These are phyloP conservation scores for Limulus polyphemus DNA, from an alignment of 2,888 invertebrate genomes.

Conservation along the genomic window DNA sequence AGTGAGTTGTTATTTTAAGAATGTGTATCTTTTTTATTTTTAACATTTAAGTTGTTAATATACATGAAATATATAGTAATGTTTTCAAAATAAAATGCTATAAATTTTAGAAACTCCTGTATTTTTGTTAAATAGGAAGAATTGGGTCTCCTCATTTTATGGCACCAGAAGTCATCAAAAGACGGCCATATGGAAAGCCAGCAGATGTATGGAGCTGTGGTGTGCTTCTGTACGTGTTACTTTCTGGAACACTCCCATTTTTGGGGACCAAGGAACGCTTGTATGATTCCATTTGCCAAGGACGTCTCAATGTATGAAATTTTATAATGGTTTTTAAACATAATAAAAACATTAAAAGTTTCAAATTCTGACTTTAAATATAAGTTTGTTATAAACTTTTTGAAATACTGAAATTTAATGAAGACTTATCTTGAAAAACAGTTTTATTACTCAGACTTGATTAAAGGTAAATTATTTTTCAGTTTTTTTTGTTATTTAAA, in stretches of 20 bases:
- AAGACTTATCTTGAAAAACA: too few relatives aligned
- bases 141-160: constrained; percentile 83
- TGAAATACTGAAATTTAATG: constrained; percentile 2
- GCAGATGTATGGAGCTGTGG: constrained; percentile 98
- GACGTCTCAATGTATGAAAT: constrained; percentile 55
- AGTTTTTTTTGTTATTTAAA: too few relatives aligned
- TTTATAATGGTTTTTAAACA: constrained; percentile 4
- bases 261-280: constrained; percentile 85
- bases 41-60: too few relatives aligned
- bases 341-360: constrained; percentile 5
- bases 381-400: not conserved
- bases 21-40: too few relatives aligned
- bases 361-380: not conserved
- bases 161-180: constrained; percentile 92
- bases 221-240: constrained; percentile 78
- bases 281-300: constrained; percentile 78
- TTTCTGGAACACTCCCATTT: constrained; percentile 90
- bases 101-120: too few relatives aligned
- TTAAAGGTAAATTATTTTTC: too few relatives aligned
- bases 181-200: constrained; percentile 65
- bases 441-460: too few relatives aligned
- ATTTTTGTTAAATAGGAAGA: constrained; percentile 8
- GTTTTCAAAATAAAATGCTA: too few relatives aligned
- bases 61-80: too few relatives aligned
- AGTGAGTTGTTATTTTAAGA: too few relatives aligned